Percentiles rank a stretch among this genome's conserved stretches.
phyloP scores from a whole-genome alignment of 2,113 vertebrate genomes.

The Rhinoptilus africanus region DNA sequence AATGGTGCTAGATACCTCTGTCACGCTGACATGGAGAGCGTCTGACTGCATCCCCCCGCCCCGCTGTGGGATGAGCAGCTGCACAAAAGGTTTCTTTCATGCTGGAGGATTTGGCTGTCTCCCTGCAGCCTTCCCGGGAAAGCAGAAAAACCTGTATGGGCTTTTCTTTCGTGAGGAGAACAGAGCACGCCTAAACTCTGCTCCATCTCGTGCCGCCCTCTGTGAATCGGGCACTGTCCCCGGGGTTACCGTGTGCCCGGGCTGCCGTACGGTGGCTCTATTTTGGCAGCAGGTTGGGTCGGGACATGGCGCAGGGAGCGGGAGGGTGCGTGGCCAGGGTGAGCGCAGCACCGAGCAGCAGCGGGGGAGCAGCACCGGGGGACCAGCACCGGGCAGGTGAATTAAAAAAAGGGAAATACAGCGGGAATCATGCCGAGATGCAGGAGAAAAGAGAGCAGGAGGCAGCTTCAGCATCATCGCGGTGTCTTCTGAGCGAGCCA shows the following conservation, averaged over 20 bases:
- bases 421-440: not conserved
- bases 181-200: not conserved
- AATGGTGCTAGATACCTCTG: fast-evolving
- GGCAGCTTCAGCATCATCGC: not conserved
- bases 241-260: fast-evolving
- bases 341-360: not conserved
- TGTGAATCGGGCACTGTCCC: not conserved
- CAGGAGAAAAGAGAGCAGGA: not conserved
- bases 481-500: not conserved
- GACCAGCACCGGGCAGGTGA: not conserved
- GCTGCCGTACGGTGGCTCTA: fast-evolving
- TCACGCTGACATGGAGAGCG: not conserved
- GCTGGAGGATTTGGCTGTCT: not conserved
- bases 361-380: fast-evolving
- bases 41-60: not conserved
- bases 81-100: not conserved
- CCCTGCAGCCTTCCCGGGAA: not conserved
- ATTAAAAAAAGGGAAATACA: not conserved
- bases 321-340: not conserved
- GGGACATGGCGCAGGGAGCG: not conserved
- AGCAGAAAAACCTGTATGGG: not conserved
- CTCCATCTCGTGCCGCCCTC: not conserved
- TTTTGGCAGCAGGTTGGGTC: not conserved
- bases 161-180: not conserved
- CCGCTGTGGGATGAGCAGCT: not conserved